phyloP scores from a whole-genome alignment of 2,797 vertebrate species.

The Emydoidea blandingii region DNA sequence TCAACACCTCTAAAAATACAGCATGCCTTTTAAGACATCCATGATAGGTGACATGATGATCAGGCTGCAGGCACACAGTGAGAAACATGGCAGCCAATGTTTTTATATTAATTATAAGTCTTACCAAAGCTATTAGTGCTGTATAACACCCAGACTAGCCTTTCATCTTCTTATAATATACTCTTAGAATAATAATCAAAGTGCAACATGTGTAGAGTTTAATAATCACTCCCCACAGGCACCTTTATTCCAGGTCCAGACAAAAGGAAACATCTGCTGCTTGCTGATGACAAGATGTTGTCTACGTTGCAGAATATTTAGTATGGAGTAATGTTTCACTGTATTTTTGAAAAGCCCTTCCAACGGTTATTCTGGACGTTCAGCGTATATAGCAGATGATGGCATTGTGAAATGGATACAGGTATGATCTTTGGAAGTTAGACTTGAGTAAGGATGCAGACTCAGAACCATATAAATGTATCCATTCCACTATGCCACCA shows the following conservation, averaged over 20 bases:
- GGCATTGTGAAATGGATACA: not conserved
- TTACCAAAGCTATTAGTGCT: conserved; percentile 24
- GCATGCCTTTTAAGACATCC: conserved; percentile 6
- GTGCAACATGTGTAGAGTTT: conserved; percentile 56
- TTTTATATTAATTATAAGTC: conserved; percentile 46
- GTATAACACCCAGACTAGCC: conserved; percentile 16
- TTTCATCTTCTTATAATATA: conserved; percentile 25
- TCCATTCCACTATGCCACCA: fast-evolving
- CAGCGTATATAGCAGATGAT: fast-evolving
- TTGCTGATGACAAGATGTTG: conserved; percentile 61
- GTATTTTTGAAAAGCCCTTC: not conserved
- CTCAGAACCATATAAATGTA: not conserved
- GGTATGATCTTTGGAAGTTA: fast-evolving
- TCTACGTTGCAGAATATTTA: conserved; percentile 40
- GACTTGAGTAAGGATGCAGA: fast-evolving
- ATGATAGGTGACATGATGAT: not conserved
- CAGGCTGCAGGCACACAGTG: conserved; percentile 15
- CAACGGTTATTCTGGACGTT: not conserved
- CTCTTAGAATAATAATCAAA: conserved; percentile 68
- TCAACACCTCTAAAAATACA: conserved; percentile 47
- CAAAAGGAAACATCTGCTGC: conserved; percentile 62
- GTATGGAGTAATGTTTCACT: not conserved
- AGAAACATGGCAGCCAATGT: conserved; percentile 12
- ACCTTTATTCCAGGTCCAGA: conserved; percentile 66
- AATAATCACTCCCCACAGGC: conserved; percentile 58